Conservation (phyloP, 2,888 invertebrate species). For the Rhopalosiphum nymphaeae region DNA sequence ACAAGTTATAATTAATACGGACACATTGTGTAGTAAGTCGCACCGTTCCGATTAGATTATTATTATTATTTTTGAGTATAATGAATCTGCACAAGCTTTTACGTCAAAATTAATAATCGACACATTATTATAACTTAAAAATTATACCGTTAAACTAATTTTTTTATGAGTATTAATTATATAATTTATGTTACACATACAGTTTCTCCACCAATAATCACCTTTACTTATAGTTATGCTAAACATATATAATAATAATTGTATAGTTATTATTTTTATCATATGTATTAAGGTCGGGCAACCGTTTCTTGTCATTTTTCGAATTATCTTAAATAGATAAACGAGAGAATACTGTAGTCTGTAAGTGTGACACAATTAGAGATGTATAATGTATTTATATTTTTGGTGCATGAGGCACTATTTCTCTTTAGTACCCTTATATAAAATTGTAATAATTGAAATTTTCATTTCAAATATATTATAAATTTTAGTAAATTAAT, state of each 20-base stretch:
- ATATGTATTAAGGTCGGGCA: neutral
- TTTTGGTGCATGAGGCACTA: neutral
- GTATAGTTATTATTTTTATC: neutral
- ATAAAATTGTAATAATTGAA: neutral
- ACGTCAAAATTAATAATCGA: neutral
- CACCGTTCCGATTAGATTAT: neutral
- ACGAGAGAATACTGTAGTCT: neutral
- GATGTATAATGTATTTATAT: neutral
- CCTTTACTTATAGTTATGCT: neutral
- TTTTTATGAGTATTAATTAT: neutral
- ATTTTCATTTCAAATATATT: neutral
- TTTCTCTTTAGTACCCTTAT: neutral
- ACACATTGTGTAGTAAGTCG: too few relatives aligned
- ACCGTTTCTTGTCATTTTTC: neutral
- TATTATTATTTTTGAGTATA: neutral
- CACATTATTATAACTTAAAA: neutral
- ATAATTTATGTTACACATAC: neutral
- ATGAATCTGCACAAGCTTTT: neutral
- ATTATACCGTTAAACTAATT: neutral
- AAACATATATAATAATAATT: neutral
- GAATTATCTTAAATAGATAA: too few relatives aligned
- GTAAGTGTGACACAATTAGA: neutral
- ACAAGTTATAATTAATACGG: neutral
- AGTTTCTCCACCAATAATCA: neutral
- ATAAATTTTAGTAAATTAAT: neutral